These are phyloP conservation scores for Chrysolina oricalcia DNA, from an alignment of 2,888 invertebrate species.

Conservation along the genomic window DNA sequence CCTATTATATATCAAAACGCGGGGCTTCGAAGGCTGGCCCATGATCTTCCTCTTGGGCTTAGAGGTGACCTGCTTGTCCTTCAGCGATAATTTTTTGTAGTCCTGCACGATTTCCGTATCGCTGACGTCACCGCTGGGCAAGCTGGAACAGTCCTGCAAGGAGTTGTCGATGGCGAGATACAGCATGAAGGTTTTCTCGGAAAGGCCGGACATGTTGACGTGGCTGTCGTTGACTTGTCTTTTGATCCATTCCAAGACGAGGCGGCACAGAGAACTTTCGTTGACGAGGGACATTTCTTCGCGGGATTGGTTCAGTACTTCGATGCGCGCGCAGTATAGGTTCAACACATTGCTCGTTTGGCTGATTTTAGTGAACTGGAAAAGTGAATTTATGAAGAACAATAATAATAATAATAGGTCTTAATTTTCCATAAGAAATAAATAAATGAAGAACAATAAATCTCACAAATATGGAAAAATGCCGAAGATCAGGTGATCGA, in stretches of 20 bases:
- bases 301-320: slow-evolving; percentile 83
- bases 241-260: slow-evolving; percentile 79
- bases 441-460: no score
- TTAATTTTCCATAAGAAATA: no score
- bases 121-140: slow-evolving; percentile 78
- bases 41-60: slow-evolving; percentile 72
- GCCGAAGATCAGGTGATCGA: no score
- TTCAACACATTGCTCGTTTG: slow-evolving; percentile 77
- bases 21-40: slow-evolving; percentile 76
- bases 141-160: slow-evolving; percentile 85
- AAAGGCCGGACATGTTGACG: slow-evolving; percentile 68
- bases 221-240: slow-evolving; percentile 69
- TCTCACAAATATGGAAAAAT: no score
- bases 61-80: slow-evolving; percentile 64
- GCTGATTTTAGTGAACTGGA: slow-evolving; percentile 79
- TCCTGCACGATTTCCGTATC: slow-evolving; percentile 86
- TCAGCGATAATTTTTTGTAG: slow-evolving; percentile 77
- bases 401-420: neutral
- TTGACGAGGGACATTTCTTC: slow-evolving; percentile 78
- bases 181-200: slow-evolving; percentile 83
- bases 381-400: slow-evolving; percentile 26
- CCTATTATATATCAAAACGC: slow-evolving; percentile 77
- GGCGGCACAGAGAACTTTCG: slow-evolving; percentile 76
- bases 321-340: slow-evolving; percentile 81
- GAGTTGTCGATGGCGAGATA: slow-evolving; percentile 84